Evolutionary conservation across 2,888 invertebrate genomes (phyloP).

Genomic region (Invenusta paracnida): DNA sequence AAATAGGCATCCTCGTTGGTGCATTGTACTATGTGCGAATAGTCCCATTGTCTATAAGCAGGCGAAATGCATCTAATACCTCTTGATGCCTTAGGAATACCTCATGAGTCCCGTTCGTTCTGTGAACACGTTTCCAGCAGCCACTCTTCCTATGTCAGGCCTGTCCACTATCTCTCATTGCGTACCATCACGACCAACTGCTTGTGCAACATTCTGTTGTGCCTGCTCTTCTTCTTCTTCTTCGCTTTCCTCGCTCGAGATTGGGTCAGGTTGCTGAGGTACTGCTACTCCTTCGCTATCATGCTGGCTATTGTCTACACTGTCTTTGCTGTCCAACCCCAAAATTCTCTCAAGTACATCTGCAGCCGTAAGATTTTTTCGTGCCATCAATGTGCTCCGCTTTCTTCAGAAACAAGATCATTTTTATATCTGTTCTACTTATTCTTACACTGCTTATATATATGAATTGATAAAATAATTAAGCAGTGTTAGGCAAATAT

Average conservation of each 20-base stretch:
- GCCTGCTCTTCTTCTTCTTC: slow-evolving; percentile 22
- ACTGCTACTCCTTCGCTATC: background rate
- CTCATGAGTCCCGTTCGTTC: slow-evolving; percentile 27
- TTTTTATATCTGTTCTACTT: too few relatives aligned
- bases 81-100: slow-evolving; percentile 8
- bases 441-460: background rate
- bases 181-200: slow-evolving; percentile 28
- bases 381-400: slow-evolving; percentile 21
- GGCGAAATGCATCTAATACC: slow-evolving; percentile 22
- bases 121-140: slow-evolving; percentile 25
- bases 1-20: slow-evolving; percentile 15
- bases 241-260: background rate
- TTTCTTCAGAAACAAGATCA: background rate
- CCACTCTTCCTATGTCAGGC: slow-evolving; percentile 21
- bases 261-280: slow-evolving; percentile 19
- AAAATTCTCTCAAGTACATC: slow-evolving; percentile 20
- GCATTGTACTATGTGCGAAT: slow-evolving; percentile 1
- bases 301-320: slow-evolving; percentile 24
- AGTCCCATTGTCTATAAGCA: slow-evolving; percentile 8
- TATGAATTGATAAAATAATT: background rate
- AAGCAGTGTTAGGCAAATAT: background rate
- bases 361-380: slow-evolving; percentile 7
- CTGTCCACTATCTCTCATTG: slow-evolving; percentile 19
- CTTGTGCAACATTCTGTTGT: slow-evolving; percentile 24
- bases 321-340: background rate